These are phyloP conservation scores for Dromaius novaehollandiae DNA, from an alignment of 2,113 vertebrate species.

Conservation along the genomic window DNA sequence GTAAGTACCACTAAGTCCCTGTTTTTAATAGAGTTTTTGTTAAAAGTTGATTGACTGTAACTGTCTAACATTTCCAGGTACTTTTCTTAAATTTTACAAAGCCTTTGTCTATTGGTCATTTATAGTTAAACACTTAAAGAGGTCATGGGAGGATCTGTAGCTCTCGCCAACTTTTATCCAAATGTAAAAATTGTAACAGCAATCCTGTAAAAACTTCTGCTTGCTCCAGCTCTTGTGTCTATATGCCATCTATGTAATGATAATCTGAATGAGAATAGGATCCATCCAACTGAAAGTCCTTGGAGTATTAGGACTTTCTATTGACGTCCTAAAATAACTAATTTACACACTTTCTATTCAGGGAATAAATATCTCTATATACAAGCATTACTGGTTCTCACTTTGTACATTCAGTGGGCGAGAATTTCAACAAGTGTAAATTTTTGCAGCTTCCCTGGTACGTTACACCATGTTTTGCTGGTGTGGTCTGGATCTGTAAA, in stretches of 20 bases:
- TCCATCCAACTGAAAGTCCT: not conserved
- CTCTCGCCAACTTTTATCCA: not conserved
- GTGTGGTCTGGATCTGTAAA: not conserved
- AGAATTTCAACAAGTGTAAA: not conserved
- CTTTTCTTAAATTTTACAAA: not conserved
- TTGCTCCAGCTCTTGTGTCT: not conserved
- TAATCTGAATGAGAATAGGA: not conserved
- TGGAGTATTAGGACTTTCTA: not conserved
- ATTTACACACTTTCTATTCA: not conserved
- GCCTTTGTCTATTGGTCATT: not conserved
- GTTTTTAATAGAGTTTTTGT: not conserved
- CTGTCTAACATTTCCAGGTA: not conserved
- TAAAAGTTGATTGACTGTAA: not conserved
- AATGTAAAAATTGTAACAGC: not conserved
- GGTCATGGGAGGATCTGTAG: not conserved
- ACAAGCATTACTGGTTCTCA: not conserved
- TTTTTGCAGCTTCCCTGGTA: not conserved
- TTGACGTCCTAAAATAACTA: not conserved
- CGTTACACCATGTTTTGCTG: not conserved
- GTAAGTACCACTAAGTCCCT: conserved; percentile 46
- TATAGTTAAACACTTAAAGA: not conserved
- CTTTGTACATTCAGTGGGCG: not conserved
- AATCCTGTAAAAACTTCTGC: not conserved
- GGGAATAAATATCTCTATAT: not conserved
- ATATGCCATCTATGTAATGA: not conserved